These are phyloP conservation scores for Bos javanicus DNA, from an alignment of 2,113 vertebrate species.

Conservation along the genomic window DNA sequence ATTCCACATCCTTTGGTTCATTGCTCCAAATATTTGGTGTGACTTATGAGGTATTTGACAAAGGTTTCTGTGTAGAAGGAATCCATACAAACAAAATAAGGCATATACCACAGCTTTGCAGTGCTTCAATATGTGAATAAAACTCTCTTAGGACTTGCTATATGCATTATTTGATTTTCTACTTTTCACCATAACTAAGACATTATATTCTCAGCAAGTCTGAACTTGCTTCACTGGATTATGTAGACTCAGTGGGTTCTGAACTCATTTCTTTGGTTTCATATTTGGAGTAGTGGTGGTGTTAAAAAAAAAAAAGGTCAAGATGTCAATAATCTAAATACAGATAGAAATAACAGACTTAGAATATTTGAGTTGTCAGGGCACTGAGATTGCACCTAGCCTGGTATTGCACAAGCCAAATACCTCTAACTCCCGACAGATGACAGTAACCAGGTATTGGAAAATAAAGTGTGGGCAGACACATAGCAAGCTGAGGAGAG, in stretches of 20 bases:
- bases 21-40: not conserved
- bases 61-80: not conserved
- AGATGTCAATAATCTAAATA: not conserved
- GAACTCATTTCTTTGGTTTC: not conserved
- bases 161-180: not conserved
- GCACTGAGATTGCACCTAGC: not conserved
- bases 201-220: not conserved
- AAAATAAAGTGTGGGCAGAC: not conserved
- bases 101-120: not conserved
- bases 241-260: not conserved
- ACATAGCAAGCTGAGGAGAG: not conserved
- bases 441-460: not conserved
- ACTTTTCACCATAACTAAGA: not conserved
- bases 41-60: not conserved
- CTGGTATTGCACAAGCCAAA: not conserved
- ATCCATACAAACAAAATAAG: not conserved
- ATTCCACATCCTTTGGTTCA: not conserved
- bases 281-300: not conserved
- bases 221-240: not conserved
- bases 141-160: not conserved
- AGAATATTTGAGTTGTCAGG: not conserved
- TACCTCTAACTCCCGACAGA: not conserved
- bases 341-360: not conserved
- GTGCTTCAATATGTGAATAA: not conserved
- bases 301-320: not conserved